Evolutionary conservation across 1,140 invertebrate species (phyloP).

Genomic region (Bilobella aurantiaca): DNA sequence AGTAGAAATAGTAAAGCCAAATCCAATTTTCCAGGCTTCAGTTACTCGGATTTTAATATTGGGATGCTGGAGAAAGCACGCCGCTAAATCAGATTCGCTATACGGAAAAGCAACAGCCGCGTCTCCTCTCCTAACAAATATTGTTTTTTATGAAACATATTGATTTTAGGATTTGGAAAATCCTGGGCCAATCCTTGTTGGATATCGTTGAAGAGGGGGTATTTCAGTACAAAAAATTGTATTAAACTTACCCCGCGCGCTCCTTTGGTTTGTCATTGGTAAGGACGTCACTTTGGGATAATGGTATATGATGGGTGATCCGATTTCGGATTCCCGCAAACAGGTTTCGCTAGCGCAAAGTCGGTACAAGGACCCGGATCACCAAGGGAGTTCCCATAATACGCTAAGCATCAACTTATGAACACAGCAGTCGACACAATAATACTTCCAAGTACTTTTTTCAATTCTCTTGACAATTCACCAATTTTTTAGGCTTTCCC

Average conservation of each 20-base stretch:
- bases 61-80: neutral
- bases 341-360: too few species aligned
- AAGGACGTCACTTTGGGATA: neutral
- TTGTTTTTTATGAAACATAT: conserved; percentile 7
- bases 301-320: conserved; percentile 2
- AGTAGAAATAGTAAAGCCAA: too few species aligned
- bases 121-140: neutral
- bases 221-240: neutral
- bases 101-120: neutral
- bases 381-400: conserved; percentile 1
- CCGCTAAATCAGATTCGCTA: neutral
- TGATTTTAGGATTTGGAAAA: conserved; percentile 2
- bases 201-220: neutral
- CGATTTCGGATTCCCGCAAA: conserved; percentile 5
- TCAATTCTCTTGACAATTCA: conserved; percentile 5
- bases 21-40: neutral
- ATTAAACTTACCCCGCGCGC: neutral
- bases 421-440: too few species aligned
- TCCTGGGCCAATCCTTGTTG: neutral
- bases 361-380: too few species aligned
- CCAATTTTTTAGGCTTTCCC: conserved; percentile 2
- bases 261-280: neutral
- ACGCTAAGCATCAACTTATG: neutral
- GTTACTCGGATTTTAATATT: neutral
- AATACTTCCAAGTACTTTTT: too few species aligned